Base-by-base conservation (phyloP, 2,113 vertebrate genomes). In the Albula glossodonta region DNA sequence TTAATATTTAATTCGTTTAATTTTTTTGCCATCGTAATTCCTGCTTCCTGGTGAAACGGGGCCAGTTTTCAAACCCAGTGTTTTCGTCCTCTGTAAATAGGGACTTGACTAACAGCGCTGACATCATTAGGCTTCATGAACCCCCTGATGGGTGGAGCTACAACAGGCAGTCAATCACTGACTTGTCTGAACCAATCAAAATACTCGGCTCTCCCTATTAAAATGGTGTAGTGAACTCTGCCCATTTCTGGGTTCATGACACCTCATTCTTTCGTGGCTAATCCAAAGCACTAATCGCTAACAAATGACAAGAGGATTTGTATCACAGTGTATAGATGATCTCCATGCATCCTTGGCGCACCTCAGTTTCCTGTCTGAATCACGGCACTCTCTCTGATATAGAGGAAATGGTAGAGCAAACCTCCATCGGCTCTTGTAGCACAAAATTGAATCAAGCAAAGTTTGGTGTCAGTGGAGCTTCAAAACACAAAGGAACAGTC, bases 391-490 rank as follows among this genome's bases (percentile, higher is more conserved):
- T 31, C 9, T 22, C 22, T 13, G 70, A 74, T 31, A 25, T 74
- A 19, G 70, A 74, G n/a, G 70, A 74, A 22, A 0, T 19, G 70
- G 3, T 22, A 22, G 22, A 19, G 8, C n/a, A 25, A 70, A 3
- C 19, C 70, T 74, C n/a, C 70, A 9, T 22, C 31, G 31, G 70
- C 22, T 31, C 31, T n/a, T 74, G 70, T 80, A 50, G 12, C 50
- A 51, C 41, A 6, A 51, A 80, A 80, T 50, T 50, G 78, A 80
- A 80, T 80, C 50, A 51, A 80, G 50, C 50, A 48, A 80, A 80
- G 50, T 80, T 49, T 80, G 78, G 50, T 50, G 78, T 51, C 78
- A 80, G 19, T 48, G 78, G 78, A 80, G 48, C 22, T 80, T 80
- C 12, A 50, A 80, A 51, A 49, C 31, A 60, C 19, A 57, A 85